Base-by-base conservation (phyloP, 1,140 invertebrate genomes). In the Monomorium pharaonis region DNA sequence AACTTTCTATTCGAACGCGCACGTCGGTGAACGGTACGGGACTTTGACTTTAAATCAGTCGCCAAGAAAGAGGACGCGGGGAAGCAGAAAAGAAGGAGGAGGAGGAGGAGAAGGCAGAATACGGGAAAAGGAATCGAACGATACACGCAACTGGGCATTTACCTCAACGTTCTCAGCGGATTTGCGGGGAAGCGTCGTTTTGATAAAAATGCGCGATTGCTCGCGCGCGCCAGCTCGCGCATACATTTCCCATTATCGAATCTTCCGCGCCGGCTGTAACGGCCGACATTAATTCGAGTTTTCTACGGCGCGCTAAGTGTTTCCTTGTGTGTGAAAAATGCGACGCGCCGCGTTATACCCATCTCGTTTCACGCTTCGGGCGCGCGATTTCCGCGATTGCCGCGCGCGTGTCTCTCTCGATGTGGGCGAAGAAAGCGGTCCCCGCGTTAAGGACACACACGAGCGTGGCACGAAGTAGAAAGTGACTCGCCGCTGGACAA, bases 191-290 rank as follows among this genome's bases (percentile, higher is more conserved):
- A 86, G 65, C 63, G 72, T 30, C 87, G 65, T 47, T 47, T 21
- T 47, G 85, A 88, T 91, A 91, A 91, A 91, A 91, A 84, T 86
- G 18, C 83, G 76, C 90, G 70, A 91, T 91, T 89, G 85, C 77
- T 65, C 47, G 87, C 65, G 51, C 75, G 49, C 51, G 42, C 21
- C 51, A 18, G 51, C 12, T 27, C 30, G 85, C 49, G 86, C 62
- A 69, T 72, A 72, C 21, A 58, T 90, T 88, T 81, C 65, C 37
- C 54, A 86, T 91, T 91, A 91, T 91, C 81, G 58, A 84, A 63
- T 84, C 60, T 75, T 62, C 30, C 42, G 58, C 58, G 10, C 49
- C 42, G 18, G 33, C 63, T 75, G n/a, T 77, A 69, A 89, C 89
- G 87, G 54, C 58, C 74, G 80, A 33, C 67, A 63, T 91, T 89